phyloP scores from a whole-genome alignment of 2,797 vertebrate species.

The Paguma larvata region DNA sequence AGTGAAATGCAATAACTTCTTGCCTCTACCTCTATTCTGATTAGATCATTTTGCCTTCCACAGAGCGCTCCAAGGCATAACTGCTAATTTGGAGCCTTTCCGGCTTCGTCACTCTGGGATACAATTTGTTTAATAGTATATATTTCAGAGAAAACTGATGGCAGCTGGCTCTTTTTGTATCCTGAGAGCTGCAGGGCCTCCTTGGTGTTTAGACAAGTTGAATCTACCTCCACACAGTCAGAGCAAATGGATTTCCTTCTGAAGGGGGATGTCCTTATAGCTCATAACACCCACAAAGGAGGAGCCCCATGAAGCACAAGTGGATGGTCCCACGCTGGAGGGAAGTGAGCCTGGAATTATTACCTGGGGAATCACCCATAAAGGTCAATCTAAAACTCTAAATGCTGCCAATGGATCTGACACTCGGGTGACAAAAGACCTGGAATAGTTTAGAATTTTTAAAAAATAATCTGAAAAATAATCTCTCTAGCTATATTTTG shows the following conservation, averaged over 20 bases:
- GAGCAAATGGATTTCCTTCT: background rate
- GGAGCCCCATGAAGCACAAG: background rate
- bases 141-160: background rate
- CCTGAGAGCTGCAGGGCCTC: background rate
- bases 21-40: background rate
- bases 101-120: background rate
- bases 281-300: background rate
- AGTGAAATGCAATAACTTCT: background rate
- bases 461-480: background rate
- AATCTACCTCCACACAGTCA: background rate
- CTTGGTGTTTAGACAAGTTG: fast-evolving
- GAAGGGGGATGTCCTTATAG: background rate
- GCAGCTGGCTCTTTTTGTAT: background rate
- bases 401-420: background rate
- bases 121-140: background rate
- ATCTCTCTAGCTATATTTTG: background rate
- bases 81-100: background rate
- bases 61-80: background rate
- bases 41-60: background rate
- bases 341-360: background rate
- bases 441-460: background rate
- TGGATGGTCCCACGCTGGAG: background rate
- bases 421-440: background rate
- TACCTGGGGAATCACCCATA: background rate
- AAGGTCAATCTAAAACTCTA: background rate